Percentiles rank a stretch among this genome's conserved stretches.
Evolutionary conservation across 1,140 invertebrate species (phyloP).

Genomic region (Potamilus streckersoni): DNA sequence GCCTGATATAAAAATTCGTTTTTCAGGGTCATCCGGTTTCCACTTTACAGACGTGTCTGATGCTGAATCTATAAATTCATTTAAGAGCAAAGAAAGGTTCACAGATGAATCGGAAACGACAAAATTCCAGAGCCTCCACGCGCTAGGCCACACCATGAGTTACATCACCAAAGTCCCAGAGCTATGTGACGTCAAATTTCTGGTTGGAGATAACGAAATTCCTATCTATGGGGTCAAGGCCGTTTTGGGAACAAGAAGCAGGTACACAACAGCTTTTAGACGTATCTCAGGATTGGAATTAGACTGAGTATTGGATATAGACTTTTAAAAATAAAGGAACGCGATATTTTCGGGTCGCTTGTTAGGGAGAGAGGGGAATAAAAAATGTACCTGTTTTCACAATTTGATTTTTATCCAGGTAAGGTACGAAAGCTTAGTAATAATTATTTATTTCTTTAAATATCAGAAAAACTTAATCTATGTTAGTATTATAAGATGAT

Average conservation of each 20-base stretch:
- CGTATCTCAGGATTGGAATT: too few relatives aligned
- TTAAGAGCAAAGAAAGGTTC: neutral
- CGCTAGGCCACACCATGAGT: conserved; percentile 28
- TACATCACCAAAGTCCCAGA: conserved; percentile 36
- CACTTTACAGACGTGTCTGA: conserved; percentile 24
- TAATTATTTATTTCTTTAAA: too few relatives aligned
- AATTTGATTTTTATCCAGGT: too few relatives aligned
- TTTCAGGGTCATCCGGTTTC: conserved; percentile 13
- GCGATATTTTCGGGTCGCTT: too few relatives aligned
- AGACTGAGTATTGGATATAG: too few relatives aligned
- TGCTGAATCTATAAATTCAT: conserved; percentile 2
- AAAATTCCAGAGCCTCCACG: conserved; percentile 18
- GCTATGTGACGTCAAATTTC: conserved; percentile 40
- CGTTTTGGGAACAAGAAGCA: conserved; percentile 34
- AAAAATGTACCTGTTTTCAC: too few relatives aligned
- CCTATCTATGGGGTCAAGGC: conserved; percentile 35
- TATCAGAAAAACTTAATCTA: too few relatives aligned
- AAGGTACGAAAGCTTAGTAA: too few relatives aligned
- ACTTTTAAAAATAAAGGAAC: too few relatives aligned
- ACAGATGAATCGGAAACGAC: conserved; percentile 2
- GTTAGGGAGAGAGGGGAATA: too few relatives aligned
- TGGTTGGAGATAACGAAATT: conserved; percentile 26
- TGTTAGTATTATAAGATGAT: too few relatives aligned
- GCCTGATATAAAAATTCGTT: too few relatives aligned
- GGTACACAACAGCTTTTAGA: neutral